phyloP scores from a whole-genome alignment of 2,797 vertebrate genomes.

The Prionace glauca region DNA sequence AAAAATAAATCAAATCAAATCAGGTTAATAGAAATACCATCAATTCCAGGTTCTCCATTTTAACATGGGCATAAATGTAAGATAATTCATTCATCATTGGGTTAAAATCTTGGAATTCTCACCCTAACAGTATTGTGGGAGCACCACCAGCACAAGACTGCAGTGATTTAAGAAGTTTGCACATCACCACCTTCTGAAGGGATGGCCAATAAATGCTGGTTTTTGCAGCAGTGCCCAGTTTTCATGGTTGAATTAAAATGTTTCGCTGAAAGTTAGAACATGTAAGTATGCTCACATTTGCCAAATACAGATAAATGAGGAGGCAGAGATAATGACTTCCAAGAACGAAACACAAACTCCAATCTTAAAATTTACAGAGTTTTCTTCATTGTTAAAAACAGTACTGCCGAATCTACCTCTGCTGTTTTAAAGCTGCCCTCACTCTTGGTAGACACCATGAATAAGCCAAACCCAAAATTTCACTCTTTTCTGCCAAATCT shows the following conservation, averaged over 20 bases:
- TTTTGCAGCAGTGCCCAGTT: neutral
- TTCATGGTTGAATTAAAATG: neutral
- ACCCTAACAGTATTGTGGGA: neutral
- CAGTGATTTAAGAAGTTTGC: neutral
- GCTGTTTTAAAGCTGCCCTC: neutral
- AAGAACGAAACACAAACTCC: too few relatives aligned
- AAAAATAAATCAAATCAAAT: too few relatives aligned
- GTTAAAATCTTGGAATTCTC: neutral
- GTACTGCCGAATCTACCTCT: neutral
- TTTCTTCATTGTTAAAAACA: neutral
- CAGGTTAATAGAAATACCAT: too few relatives aligned
- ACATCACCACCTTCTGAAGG: neutral
- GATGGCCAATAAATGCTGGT: neutral
- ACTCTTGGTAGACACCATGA: neutral
- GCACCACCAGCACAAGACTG: too few relatives aligned
- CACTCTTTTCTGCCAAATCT: neutral
- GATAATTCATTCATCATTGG: neutral
- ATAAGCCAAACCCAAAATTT: neutral
- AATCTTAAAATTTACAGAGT: neutral
- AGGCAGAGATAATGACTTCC: neutral
- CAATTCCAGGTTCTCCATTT: too few relatives aligned
- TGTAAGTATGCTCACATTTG: neutral
- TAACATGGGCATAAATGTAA: neutral
- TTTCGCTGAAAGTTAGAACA: neutral
- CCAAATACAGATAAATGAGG: neutral